A percentile compares a stretch with the other conserved stretches of the same genome.
phyloP scores from a whole-genome alignment of 2,888 invertebrate species.

The Drosophila fulvimacula region DNA sequence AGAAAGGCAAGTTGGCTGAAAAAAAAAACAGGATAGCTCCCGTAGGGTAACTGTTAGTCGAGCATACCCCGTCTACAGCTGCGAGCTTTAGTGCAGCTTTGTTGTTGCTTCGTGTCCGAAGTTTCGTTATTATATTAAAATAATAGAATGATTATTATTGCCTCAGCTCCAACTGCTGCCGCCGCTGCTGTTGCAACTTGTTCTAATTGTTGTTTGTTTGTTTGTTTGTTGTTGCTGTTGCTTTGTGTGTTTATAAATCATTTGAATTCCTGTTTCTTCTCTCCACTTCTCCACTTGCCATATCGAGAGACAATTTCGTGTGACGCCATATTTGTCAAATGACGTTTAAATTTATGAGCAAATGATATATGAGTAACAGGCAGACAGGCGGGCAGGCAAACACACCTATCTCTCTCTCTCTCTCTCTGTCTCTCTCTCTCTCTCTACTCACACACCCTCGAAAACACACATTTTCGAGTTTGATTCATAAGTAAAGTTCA shows the following conservation, averaged over 20 bases:
- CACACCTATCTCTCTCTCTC: neutral
- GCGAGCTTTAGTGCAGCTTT: slow-evolving; percentile 1
- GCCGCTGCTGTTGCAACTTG: slow-evolving; percentile 5
- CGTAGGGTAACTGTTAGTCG: too few relatives aligned
- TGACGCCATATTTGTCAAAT: slow-evolving; percentile 76
- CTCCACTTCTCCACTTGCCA: slow-evolving; percentile 35
- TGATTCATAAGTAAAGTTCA: slow-evolving; percentile 38
- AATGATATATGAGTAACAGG: slow-evolving; percentile 66
- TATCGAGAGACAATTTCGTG: slow-evolving; percentile 63
- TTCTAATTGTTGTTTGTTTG: slow-evolving; percentile 4
- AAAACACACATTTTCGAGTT: slow-evolving; percentile 10
- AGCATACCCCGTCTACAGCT: neutral
- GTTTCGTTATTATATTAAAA: slow-evolving; percentile 72
- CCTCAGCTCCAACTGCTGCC: slow-evolving; percentile 2
- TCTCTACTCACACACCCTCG: slow-evolving; percentile 6
- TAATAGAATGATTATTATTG: slow-evolving; percentile 66
- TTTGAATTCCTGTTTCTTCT: slow-evolving; percentile 46
- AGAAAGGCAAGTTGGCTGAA: too few relatives aligned
- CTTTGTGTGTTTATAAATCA: slow-evolving; percentile 52
- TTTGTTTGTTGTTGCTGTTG: slow-evolving; percentile 17
- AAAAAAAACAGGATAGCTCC: too few relatives aligned
- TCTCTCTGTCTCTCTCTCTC: neutral
- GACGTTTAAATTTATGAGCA: slow-evolving; percentile 74
- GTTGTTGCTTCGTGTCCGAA: slow-evolving; percentile 53
- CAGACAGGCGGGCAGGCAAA: slow-evolving; percentile 12